Evolutionary conservation across 2,797 vertebrate species (phyloP), one percentile per base, ranked within the genome.

Genomic region (Coracias cyanogaster): DNA sequence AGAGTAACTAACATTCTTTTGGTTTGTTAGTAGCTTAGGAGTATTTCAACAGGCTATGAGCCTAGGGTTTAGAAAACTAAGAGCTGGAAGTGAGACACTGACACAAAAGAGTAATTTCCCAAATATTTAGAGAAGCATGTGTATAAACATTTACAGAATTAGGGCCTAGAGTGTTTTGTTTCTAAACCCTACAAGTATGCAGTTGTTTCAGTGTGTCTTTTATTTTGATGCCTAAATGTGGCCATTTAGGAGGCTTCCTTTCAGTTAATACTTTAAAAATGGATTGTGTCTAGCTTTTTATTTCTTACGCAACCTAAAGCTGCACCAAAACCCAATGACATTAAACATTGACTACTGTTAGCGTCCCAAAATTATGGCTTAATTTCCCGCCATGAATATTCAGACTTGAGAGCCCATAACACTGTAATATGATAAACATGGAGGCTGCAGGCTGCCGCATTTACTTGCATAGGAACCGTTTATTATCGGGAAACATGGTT

Each of bases 381-480:
- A 55, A 78, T 96, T 97, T 97, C 82, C 86, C 64, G 80, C 54
- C 46, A 57, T 95, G 84, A 93, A 94, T 96, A 86, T 61, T 92
- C 45, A 71, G 73, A 82, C 45, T 46, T 90, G 70, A 83, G 92
- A 96, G 93, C 66, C 57, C 61, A 10, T 91, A 88, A 80, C 14
- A 21, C 82, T 89, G 67, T 84, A 93, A 74, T 82, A n/a, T 46
- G 66, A 74, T 86, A 94, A 96, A 82, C 51, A 79, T 26, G 31
- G 19, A 76, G 86, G 66, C 76, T 97, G 26, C 41, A 71, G 69
- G 41, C 82, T 90, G 61, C 96, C 26, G 28, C 81, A 28, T 76
- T 95, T 65, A 48, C 79, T 95, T 82, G 88, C 70, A 81, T 1
- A 37, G 67, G 51, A 94, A 46, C 83, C 20, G 19, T 58, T 93